phyloP scores from a whole-genome alignment of 2,113 vertebrate genomes.

The Ptilorrhoa leucosticta region DNA sequence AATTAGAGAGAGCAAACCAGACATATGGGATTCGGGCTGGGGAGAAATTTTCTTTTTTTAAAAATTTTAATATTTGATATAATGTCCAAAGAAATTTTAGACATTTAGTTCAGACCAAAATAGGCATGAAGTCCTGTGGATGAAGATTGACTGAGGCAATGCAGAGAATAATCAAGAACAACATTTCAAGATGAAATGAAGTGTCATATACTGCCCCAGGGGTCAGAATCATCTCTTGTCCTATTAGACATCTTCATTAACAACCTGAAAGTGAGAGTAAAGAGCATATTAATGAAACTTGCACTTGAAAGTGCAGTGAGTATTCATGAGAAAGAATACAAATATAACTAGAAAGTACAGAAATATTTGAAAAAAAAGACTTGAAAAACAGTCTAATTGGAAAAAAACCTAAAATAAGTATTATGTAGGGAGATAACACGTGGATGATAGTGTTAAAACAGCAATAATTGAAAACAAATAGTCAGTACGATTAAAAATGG shows the following conservation, averaged over 20 bases:
- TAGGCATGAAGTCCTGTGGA: not conserved
- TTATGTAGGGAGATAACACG: not conserved
- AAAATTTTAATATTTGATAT: not conserved
- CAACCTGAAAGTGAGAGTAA: not conserved
- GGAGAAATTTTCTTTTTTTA: not conserved
- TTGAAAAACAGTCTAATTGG: not conserved
- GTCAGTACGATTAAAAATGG: not conserved
- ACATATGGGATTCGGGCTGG: not conserved
- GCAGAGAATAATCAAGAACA: not conserved
- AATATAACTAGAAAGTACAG: not conserved
- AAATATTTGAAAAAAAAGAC: not conserved
- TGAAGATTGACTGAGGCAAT: not conserved
- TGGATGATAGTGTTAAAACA: not conserved
- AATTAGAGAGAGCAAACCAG: not conserved
- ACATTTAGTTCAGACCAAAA: not conserved
- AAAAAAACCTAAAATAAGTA: not conserved
- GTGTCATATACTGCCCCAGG: not conserved
- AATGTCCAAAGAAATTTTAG: not conserved
- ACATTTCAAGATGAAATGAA: not conserved
- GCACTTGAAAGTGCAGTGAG: not conserved
- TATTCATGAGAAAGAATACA: not conserved
- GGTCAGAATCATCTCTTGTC: not conserved
- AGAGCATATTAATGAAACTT: not conserved
- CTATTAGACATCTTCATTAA: not conserved
- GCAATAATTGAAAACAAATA: not conserved